Conservation (phyloP, 2,888 invertebrate genomes). For the Synergus laeviventris region DNA sequence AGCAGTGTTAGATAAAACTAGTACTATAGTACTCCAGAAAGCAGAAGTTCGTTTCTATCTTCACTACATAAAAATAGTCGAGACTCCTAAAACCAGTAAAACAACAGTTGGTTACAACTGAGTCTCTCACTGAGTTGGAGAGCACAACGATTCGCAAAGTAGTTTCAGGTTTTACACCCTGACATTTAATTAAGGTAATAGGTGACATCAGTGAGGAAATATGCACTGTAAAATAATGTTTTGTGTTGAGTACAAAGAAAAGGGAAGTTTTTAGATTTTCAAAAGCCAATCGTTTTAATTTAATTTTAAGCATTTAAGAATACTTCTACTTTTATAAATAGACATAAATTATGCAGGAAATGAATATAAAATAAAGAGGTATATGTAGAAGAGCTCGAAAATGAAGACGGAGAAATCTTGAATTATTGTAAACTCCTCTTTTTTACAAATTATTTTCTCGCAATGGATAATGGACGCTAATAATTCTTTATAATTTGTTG, state of each 20-base stretch:
- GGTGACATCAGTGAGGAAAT: slow-evolving; percentile 51
- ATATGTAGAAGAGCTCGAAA: no score
- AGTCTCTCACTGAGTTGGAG: slow-evolving; percentile 10
- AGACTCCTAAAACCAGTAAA: slow-evolving; percentile 25
- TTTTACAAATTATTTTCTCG: not conserved
- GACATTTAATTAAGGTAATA: slow-evolving; percentile 64
- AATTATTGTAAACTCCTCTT: not conserved
- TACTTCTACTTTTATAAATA: not conserved
- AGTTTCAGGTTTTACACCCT: slow-evolving; percentile 47
- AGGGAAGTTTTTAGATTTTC: no score
- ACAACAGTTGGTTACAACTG: slow-evolving; percentile 21
- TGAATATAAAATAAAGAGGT: no score
- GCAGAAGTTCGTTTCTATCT: not conserved
- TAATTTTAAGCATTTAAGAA: not conserved
- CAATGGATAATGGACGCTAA: not conserved
- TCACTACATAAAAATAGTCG: not conserved
- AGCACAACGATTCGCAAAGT: slow-evolving; percentile 41
- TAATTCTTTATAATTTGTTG: slow-evolving; percentile 28
- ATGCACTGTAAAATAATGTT: slow-evolving; percentile 2
- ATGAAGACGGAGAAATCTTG: not conserved
- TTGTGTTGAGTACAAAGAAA: not conserved
- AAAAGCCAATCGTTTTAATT: no score
- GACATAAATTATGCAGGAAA: no score
- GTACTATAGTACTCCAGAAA: not conserved
- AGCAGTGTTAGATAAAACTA: not conserved